A percentile compares a stretch with the other conserved stretches of the same genome.
Evolutionary conservation across 2,888 invertebrate genomes (phyloP).

Genomic region (Neocrepidodera transversa): DNA sequence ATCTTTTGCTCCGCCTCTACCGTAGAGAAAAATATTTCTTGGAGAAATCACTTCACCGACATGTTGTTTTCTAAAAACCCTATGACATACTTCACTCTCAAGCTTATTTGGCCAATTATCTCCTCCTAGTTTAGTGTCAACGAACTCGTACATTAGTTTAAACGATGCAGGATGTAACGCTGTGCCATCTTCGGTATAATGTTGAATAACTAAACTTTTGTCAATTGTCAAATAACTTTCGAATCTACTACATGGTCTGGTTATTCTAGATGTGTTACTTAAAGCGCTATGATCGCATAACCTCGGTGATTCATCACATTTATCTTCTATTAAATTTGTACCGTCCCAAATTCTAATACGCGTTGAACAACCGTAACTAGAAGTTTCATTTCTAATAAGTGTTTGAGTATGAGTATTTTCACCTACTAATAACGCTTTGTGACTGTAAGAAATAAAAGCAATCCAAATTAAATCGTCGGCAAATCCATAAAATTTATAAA

Average conservation of each 20-base stretch:
- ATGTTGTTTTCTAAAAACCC: slow-evolving; percentile 70
- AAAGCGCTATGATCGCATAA: slow-evolving; percentile 83
- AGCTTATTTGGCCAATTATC: slow-evolving; percentile 64
- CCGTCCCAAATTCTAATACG: slow-evolving; percentile 79
- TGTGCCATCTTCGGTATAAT: slow-evolving; percentile 74
- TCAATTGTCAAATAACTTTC: slow-evolving; percentile 79
- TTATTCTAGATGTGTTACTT: slow-evolving; percentile 74
- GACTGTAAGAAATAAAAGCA: slow-evolving; percentile 85
- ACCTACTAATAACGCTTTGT: slow-evolving; percentile 74
- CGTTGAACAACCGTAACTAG: slow-evolving; percentile 68
- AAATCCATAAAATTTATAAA: slow-evolving; percentile 82
- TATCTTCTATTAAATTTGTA: slow-evolving; percentile 71
- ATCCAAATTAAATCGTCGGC: slow-evolving; percentile 85
- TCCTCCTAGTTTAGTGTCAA: slow-evolving; percentile 72
- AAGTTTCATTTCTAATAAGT: slow-evolving; percentile 51
- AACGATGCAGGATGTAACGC: slow-evolving; percentile 81
- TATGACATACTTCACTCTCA: slow-evolving; percentile 63
- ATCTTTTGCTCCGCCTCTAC: slow-evolving; percentile 80
- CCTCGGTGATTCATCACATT: slow-evolving; percentile 80
- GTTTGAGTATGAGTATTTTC: slow-evolving; percentile 50
- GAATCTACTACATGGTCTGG: slow-evolving; percentile 78
- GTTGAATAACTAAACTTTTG: slow-evolving; percentile 61
- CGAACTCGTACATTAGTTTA: slow-evolving; percentile 80
- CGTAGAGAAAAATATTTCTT: slow-evolving; percentile 81
- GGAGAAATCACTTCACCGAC: slow-evolving; percentile 71